Base-by-base conservation (phyloP, 2,113 vertebrate genomes). In the Heptranchias perlo region DNA sequence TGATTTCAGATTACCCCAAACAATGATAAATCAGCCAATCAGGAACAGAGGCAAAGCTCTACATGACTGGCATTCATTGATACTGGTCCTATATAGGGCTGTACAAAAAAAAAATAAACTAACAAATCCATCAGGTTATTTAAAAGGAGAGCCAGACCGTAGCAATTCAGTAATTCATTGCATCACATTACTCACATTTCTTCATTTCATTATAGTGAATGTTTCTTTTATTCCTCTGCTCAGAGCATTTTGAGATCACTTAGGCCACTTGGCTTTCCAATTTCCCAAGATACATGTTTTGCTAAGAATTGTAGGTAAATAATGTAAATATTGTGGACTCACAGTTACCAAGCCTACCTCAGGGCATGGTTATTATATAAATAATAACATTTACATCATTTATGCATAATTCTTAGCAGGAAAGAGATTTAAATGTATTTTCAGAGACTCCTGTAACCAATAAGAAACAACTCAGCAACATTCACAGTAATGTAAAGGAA, bases 41-140 rank as follows among this genome's bases (percentile, higher is more conserved):
- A 89, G 82, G 49, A 13, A 4, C 84, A 87, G 52, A 91, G 31
- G 18, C 49, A 89, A n/a, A 61, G 35, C 89, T 92, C 28, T 16
- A n/a, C 31, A 18, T 8, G n/a, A 16, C 31, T n/a, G 54, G 54
- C 54, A 39, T 92, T 92, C 54, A 92, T 62, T 92, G 58, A n/a
- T 92, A 18, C 54, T n/a, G 49, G 31, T 92, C 54, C 16, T n/a
- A 61, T n/a, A 61, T 61, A 62, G 35, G 4, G 35, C 35, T 21
- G 14, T 39, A n/a, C 0, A 6, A 92, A 92, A 61, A 61, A 39
- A 39, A 92, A 92, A 62, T 61, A 92, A 61, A n/a, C 54, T 58
- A 61, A 13, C 89, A 62, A 92, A 92, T 92, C 89, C 54, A 92
- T n/a, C 89, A n/a, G 16, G 58, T 92, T 92, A n/a, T 91, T 61